phyloP scores from a whole-genome alignment of 30 jellyfish, hydroid and myxozoan genomes.

The Turritopsis dohrnii region DNA sequence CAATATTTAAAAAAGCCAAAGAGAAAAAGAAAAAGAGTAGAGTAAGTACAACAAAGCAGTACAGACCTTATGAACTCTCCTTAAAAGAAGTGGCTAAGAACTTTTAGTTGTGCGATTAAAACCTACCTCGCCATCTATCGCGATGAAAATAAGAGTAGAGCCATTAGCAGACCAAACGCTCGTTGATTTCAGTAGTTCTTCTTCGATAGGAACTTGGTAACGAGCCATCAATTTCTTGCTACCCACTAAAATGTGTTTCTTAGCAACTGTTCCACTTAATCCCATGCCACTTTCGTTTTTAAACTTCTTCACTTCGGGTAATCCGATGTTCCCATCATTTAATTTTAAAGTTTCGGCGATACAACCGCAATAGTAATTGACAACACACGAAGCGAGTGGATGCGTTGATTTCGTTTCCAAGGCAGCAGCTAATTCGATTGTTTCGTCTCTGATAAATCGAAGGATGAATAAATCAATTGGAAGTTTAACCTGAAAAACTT shows the following conservation, averaged over 20 bases:
- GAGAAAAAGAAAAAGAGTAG: too few species aligned
- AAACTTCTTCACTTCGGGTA: constrained; percentile 77
- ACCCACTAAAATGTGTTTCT: constrained; percentile 56
- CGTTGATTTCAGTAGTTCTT: constrained; percentile 18
- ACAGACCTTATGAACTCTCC: too few species aligned
- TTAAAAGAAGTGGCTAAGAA: neutral
- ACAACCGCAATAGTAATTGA: constrained; percentile 79
- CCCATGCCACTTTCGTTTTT: constrained; percentile 65
- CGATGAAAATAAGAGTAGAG: constrained; percentile 61
- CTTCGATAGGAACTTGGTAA: constrained; percentile 19
- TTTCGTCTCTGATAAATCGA: constrained; percentile 29
- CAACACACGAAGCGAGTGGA: constrained; percentile 89
- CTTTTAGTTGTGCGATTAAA: neutral
- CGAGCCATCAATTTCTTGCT: constrained; percentile 51
- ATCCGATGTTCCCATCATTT: constrained; percentile 64
- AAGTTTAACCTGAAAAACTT: too few species aligned
- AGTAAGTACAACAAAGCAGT: too few species aligned
- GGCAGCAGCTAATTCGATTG: constrained; percentile 64
- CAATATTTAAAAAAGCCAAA: too few species aligned
- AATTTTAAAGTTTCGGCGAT: constrained; percentile 64
- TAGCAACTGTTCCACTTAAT: constrained; percentile 44
- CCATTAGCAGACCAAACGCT: constrained; percentile 56
- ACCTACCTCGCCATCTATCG: constrained; percentile 59
- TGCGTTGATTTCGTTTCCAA: constrained; percentile 85
- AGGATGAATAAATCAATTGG: neutral